phyloP scores from a whole-genome alignment of 2,888 invertebrate species.

The Ophion obscuratus region DNA sequence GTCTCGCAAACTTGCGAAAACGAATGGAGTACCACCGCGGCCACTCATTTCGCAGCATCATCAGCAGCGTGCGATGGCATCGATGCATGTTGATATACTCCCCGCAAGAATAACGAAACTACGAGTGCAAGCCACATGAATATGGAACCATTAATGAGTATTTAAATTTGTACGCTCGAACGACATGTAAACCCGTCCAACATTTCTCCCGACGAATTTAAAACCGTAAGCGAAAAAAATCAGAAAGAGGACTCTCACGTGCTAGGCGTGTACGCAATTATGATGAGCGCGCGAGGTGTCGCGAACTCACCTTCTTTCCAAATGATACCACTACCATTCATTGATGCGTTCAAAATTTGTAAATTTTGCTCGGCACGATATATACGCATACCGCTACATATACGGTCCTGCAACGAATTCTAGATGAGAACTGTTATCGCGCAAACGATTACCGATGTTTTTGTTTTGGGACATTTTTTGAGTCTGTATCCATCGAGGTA shows the following conservation, averaged over 20 bases:
- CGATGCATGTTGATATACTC: slow-evolving; percentile 52
- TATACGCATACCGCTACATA: no score
- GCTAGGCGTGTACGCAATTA: slow-evolving; percentile 59
- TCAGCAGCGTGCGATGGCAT: slow-evolving; percentile 16
- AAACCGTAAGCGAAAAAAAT: slow-evolving; percentile 19
- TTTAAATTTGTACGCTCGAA: slow-evolving; percentile 59
- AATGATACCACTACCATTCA: slow-evolving; percentile 42
- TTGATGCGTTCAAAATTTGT: slow-evolving; percentile 22
- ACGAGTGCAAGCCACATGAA: slow-evolving; percentile 27
- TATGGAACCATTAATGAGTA: slow-evolving; percentile 58
- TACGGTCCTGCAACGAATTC: no score
- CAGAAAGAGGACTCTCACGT: slow-evolving; percentile 20
- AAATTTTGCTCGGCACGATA: no score
- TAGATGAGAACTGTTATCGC: no score
- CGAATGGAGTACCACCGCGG: slow-evolving; percentile 32
- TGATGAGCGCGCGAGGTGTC: slow-evolving; percentile 57
- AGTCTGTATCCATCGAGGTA: no score
- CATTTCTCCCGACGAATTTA: slow-evolving; percentile 47
- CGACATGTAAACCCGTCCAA: slow-evolving; percentile 53
- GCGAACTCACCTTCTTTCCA: slow-evolving; percentile 46
- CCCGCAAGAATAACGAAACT: slow-evolving; percentile 34
- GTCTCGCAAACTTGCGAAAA: slow-evolving; percentile 47
- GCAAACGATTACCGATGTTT: no score
- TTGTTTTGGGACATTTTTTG: no score
- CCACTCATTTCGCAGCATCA: slow-evolving; percentile 16